Evolutionary conservation across 2,797 vertebrate genomes (phyloP).

Genomic region (Phalloptychus januarius): DNA sequence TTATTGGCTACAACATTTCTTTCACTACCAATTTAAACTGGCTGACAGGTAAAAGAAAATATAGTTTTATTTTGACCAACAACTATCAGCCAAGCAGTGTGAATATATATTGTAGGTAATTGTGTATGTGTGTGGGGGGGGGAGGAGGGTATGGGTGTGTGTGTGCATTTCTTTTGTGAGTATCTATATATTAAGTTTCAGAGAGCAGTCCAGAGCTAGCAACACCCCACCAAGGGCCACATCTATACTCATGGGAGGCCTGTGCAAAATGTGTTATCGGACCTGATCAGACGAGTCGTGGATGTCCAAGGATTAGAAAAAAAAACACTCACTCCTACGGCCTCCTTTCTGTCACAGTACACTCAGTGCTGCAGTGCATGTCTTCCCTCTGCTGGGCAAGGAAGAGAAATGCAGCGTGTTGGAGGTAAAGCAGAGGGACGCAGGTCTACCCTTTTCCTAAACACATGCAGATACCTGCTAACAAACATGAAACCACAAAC

Average conservation of each 20-base stretch:
- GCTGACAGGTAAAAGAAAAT: slow-evolving; percentile 77
- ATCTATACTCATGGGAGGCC: slow-evolving; percentile 72
- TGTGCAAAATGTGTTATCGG: slow-evolving; percentile 61
- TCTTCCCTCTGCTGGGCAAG: slow-evolving; percentile 68
- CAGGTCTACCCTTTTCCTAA: background rate
- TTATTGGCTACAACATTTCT: slow-evolving; percentile 67
- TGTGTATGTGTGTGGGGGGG: slow-evolving; percentile 29
- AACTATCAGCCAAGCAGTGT: slow-evolving; percentile 63
- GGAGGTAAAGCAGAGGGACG: background rate
- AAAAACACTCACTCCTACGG: slow-evolving; percentile 71
- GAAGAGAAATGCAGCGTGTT: fast-evolving
- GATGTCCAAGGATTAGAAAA: slow-evolving; percentile 80
- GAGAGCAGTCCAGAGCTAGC: slow-evolving; percentile 51
- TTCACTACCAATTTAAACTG: slow-evolving; percentile 72
- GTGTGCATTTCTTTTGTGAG: slow-evolving; percentile 18
- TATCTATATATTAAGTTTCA: slow-evolving; percentile 56
- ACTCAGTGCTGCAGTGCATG: slow-evolving; percentile 80
- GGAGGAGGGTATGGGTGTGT: no score
- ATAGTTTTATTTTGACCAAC: slow-evolving; percentile 74
- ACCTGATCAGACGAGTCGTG: slow-evolving; percentile 76
- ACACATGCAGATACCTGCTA: background rate
- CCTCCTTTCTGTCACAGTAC: slow-evolving; percentile 21
- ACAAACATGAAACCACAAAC: background rate
- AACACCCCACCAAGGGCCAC: slow-evolving; percentile 74
- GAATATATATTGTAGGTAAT: background rate